Base-by-base conservation (phyloP, 2,888 invertebrate species). In the Drosophila aldrichi region DNA sequence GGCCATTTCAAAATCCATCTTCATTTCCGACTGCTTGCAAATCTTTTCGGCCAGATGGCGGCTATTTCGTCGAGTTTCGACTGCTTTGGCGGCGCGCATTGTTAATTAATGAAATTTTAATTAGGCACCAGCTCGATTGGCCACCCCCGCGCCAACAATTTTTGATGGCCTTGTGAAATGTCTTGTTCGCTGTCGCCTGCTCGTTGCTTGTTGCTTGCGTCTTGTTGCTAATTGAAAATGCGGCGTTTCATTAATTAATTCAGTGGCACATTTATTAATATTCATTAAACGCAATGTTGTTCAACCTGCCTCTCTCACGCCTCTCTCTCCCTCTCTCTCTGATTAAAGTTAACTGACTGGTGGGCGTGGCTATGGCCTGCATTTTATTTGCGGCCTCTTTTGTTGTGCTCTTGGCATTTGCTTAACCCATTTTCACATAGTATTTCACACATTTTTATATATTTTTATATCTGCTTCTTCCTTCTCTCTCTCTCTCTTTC, bases 21-120 rank as follows among this genome's bases (percentile, higher is more conserved):
- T 61, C 43, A 63, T 59, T 43, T 74, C 40, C 55, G 46, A 22
- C 40, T 41, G 57, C 58, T 57, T 40, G 40, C 52, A 61, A 71
- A 71, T 44, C 44, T 14, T 43, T 9, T 43, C 16, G 22, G 25
- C 64, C 82, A 79, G 82, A 77, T 82, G 87, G 70, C 72, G 61
- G 38, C 58, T 20, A 66, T 72, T 80, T 64, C 46, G 49, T n/a
- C 55, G 36, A 59, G 52, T 58, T 74, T 66, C 68, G 57, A 58
- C 64, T 32, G 49, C 43, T 73, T 77, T 36, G 49, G 36, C 56
- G 57, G 56, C 70, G 56, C 70, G 65, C 76, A 74, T 83, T 79
- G 87, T 88, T 84, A 86, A 88, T 84, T 84, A 84, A 84, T 84
- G 86, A 86, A 84, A 88, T 61, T 88, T 84, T 83, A 88, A 88